These are phyloP conservation scores for Sciurus vulgaris DNA, from an alignment of 2,797 vertebrate genomes.

Conservation along the genomic window DNA sequence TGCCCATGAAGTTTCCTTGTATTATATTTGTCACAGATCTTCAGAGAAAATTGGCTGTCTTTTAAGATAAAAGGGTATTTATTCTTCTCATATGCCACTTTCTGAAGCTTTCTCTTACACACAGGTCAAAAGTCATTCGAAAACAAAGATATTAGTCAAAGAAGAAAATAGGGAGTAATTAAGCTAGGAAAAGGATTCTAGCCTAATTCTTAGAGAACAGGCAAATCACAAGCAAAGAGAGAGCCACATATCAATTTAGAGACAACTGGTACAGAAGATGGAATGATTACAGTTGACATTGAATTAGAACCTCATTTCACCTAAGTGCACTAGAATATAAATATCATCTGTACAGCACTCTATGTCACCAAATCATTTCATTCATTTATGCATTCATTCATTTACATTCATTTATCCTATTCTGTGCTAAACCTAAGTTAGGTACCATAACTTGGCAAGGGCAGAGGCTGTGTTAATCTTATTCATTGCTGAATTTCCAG, in stretches of 20 bases:
- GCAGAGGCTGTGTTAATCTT: not conserved
- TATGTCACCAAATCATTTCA: not conserved
- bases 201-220: constrained; percentile 56
- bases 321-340: not conserved
- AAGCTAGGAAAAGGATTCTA: constrained; percentile 39
- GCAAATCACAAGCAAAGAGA: not conserved
- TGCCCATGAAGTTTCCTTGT: constrained; percentile 35
- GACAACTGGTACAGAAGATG: not conserved
- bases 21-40: constrained; percentile 47
- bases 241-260: constrained; percentile 8
- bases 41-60: constrained; percentile 37
- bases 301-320: constrained; percentile 42
- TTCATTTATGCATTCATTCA: not conserved
- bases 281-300: not conserved
- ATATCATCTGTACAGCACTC: constrained; percentile 4
- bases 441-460: not conserved
- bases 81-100: constrained; percentile 18
- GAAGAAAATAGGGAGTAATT: constrained; percentile 1
- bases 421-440: not conserved
- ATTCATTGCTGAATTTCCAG: not conserved
- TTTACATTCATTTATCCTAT: constrained; percentile 37
- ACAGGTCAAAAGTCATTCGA: constrained; percentile 6
- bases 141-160: constrained; percentile 34
- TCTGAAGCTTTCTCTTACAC: constrained; percentile 38
- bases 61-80: constrained; percentile 30